Base-by-base conservation (phyloP, 2,888 invertebrate genomes). In the Hemicrepidius hirtus region DNA sequence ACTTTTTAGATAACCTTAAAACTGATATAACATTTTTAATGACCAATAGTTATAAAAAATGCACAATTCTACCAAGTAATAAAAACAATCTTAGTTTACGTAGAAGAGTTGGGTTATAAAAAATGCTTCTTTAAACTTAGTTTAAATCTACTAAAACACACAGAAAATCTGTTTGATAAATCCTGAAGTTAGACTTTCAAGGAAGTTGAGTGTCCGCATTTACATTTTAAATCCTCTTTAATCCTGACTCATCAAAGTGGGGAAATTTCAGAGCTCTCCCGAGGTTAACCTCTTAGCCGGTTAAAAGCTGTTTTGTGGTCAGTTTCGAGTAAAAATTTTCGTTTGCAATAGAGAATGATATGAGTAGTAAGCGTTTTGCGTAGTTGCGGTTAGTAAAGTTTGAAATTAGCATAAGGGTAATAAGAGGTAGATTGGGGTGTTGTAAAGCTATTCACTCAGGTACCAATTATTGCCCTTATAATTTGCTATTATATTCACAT, bases 211-310 rank as follows among this genome's bases (percentile, higher is more conserved):
- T 41, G 41, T 37, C 60, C 40, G 60, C 37, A 60, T 60, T 60
- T 60, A 60, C 60, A 60, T 60, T 60, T 60, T 60, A 60, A 60
- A 60, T 60, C 60, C 60, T 41, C 60, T 60, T 40, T 60, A 60
- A 60, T 60, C 55, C 55, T 32, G 55, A 35, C 35, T 60, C 60
- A 60, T 60, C 60, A 60, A 60, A 60, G 60, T 41, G 24, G 41
- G 41, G 60, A 60, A 60, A 60, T 40, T 60, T 40, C 41, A 35
- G 60, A 40, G 60, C 60, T 60, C 60, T 41, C 18, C 60, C 20
- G 60, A 35, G 60, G 60, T 60, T 60, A 60, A 60, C 60, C 60
- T 60, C 60, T 55, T 41, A 60, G 60, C 20, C 41, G 21, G 60
- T 55, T 13, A 35, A 55, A 35, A 60, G 60, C 60, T 10, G 41